These are phyloP conservation scores for Ovis aries DNA, from an alignment of 2,113 vertebrate species.

Conservation along the genomic window ARS-UI_Ramb_v3.0 NC_056054.1:69678001-69678500, in stretches of 20 bases:
- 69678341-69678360: neutral
- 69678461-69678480: neutral
- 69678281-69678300: neutral
- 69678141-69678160: neutral
- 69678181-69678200: neutral
- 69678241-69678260: neutral
- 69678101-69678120: neutral
- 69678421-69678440: neutral
- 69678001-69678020: neutral
- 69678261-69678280: neutral
- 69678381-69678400: neutral
- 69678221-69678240: neutral
- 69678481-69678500: neutral
- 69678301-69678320: neutral
- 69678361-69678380: neutral
- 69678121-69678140: neutral
- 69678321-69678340: neutral
- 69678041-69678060: neutral
- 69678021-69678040: neutral
- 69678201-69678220: neutral
- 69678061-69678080: neutral
- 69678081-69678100: neutral
- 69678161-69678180: neutral
- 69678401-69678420: neutral
- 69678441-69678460: neutral